Evolutionary conservation across 2,113 vertebrate genomes (phyloP).

Genomic region (Noturus placidus): DNA sequence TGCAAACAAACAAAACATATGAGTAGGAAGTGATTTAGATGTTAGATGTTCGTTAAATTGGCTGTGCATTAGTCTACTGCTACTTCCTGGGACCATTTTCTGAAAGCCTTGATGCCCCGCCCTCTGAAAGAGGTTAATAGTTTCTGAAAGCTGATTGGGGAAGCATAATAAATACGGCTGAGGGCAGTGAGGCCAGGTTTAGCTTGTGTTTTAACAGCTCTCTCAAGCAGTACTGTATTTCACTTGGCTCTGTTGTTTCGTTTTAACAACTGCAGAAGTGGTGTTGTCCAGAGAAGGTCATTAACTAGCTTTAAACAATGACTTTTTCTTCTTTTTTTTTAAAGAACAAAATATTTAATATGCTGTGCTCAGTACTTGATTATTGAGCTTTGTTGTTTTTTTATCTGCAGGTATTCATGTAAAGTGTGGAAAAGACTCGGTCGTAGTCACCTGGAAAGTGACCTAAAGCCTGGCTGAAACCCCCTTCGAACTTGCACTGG

Average conservation of each 20-base stretch:
- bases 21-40: background rate
- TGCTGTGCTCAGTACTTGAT: background rate
- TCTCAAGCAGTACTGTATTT: constrained; percentile 55
- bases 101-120: background rate
- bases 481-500: constrained; percentile 67
- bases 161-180: background rate
- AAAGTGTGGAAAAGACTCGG: constrained; percentile 40
- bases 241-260: constrained; percentile 31
- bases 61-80: background rate
- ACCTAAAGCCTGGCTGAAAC: constrained; percentile 24
- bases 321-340: too few relatives aligned
- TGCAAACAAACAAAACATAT: too few relatives aligned
- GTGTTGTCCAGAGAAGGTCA: background rate
- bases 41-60: background rate
- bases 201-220: background rate
- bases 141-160: constrained; percentile 12
- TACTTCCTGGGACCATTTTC: background rate
- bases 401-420: constrained; percentile 60
- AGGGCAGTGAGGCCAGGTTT: background rate
- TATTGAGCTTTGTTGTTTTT: background rate
- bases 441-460: constrained; percentile 63
- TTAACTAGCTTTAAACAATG: background rate
- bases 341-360: background rate
- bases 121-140: constrained; percentile 6
- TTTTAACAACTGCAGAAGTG: constrained; percentile 44